A percentile compares a stretch with the other conserved stretches of the same genome.
Conservation (phyloP, 2,888 invertebrate species). For the Tribolium freemani region DNA sequence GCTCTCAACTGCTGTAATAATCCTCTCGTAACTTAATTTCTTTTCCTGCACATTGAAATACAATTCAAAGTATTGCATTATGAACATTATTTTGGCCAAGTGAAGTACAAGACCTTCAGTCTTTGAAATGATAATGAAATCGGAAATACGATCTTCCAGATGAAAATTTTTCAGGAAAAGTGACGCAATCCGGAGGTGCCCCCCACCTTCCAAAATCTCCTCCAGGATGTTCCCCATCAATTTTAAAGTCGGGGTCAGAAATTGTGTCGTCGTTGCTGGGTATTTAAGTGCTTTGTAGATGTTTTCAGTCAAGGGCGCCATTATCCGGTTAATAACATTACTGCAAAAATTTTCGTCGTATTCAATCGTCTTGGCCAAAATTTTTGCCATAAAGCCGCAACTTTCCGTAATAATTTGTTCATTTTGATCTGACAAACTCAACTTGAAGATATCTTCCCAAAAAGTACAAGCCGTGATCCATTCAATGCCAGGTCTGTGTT, state of each 20-base stretch:
- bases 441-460: conserved; percentile 77
- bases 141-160: conserved; percentile 64
- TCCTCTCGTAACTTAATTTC: not conserved
- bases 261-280: conserved; percentile 65
- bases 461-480: conserved; percentile 76
- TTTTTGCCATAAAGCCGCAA: conserved; percentile 73
- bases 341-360: conserved; percentile 70
- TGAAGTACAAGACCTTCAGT: conserved; percentile 68
- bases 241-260: conserved; percentile 72
- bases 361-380: conserved; percentile 72
- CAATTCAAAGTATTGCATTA: conserved; percentile 44
- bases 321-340: conserved; percentile 72
- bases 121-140: conserved; percentile 66
- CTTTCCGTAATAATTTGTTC: conserved; percentile 79
- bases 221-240: conserved; percentile 71
- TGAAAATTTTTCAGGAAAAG: conserved; percentile 65
- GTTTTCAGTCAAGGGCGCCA: conserved; percentile 53
- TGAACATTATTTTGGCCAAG: conserved; percentile 67
- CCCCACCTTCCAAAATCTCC: conserved; percentile 64
- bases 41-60: not conserved
- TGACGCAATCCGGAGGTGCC: conserved; percentile 60
- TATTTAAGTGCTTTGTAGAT: conserved; percentile 6
- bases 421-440: conserved; percentile 77
- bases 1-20: conserved; percentile 55
- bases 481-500: conserved; percentile 75